Evolutionary conservation across 2,113 vertebrate genomes (phyloP).

Genomic region (Lota lota): DNA sequence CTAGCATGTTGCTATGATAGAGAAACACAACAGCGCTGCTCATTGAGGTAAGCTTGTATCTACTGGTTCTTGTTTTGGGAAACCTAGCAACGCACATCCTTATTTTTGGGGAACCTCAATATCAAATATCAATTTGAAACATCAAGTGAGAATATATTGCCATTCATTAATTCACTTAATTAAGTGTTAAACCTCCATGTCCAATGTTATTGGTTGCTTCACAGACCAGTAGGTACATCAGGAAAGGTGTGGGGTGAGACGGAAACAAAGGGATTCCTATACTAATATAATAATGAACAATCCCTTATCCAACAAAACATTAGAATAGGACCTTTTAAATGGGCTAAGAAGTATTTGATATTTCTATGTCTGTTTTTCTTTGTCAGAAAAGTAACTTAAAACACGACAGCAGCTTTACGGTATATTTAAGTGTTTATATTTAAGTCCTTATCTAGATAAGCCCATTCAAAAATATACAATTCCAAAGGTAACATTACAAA

Average conservation of each 20-base stretch:
- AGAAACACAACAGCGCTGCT: constrained; percentile 28
- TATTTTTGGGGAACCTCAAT: constrained; percentile 10
- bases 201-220: constrained; percentile 67
- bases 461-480: constrained; percentile 65
- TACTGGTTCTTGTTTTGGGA: constrained; percentile 64
- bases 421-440: background rate
- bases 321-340: constrained; percentile 56
- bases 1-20: background rate
- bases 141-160: constrained; percentile 5
- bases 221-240: constrained; percentile 75
- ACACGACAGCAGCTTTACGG: too few species aligned
- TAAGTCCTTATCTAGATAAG: constrained; percentile 14
- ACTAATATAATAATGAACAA: constrained; percentile 5
- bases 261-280: background rate
- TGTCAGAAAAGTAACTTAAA: too few species aligned
- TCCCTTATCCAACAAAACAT: constrained; percentile 20
- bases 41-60: constrained; percentile 62
- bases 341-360: constrained; percentile 30
- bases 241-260: constrained; percentile 29
- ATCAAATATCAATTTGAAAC: background rate
- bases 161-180: background rate
- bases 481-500: constrained; percentile 25
- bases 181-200: constrained; percentile 56
- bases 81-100: constrained; percentile 19
- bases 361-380: too few species aligned